Evolutionary conservation across 2,888 invertebrate species (phyloP), one percentile per base, ranked within the genome.

Genomic region (Brachyptera putata): DNA sequence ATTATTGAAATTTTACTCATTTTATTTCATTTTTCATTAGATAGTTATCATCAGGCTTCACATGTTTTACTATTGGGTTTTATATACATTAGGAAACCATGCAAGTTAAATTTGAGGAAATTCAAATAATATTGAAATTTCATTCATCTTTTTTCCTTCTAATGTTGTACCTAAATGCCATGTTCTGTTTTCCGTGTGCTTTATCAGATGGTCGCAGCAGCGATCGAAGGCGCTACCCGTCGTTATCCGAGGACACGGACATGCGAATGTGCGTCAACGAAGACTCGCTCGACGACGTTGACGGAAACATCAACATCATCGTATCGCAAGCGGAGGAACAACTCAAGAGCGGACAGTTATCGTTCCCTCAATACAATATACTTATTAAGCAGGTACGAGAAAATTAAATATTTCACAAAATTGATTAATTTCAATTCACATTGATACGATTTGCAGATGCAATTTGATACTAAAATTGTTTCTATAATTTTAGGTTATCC

Each of bases 291-390:
- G 41, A 61, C 11, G 62, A 63, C 26, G 63, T 63, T 65, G 82
- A 85, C 65, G 81, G 82, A 62, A 85, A 85, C 60, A 86, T 88
- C 67, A 85, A 88, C 62, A 85, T 86, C 46, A 90, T 91, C 61
- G 85, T 91, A 71, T 82, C 84, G 9, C 89, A 91, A 69, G 94
- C 93, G 0, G 89, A 91, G 62, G 87, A 89, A 68, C 84, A 89
- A 68, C 82, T 86, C 63, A 85, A 84, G 64, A 84, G 84, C 56
- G 90, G 92, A 0, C 82, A 83, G 48, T 82, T 91, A 61, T 85
- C 86, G 56, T 84, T 85, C 69, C 84, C 82, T 30, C 87, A 90
- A 69, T 89, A 89, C 71, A 85, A 86, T 67, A 84, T 84, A 9
- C 76, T 91, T 16, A 83, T 91, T 72, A 86, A 85, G 71, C 88